These are phyloP conservation scores for Cisticola juncidis DNA, from an alignment of 2,113 vertebrate species.

Conservation along the genomic window DNA sequence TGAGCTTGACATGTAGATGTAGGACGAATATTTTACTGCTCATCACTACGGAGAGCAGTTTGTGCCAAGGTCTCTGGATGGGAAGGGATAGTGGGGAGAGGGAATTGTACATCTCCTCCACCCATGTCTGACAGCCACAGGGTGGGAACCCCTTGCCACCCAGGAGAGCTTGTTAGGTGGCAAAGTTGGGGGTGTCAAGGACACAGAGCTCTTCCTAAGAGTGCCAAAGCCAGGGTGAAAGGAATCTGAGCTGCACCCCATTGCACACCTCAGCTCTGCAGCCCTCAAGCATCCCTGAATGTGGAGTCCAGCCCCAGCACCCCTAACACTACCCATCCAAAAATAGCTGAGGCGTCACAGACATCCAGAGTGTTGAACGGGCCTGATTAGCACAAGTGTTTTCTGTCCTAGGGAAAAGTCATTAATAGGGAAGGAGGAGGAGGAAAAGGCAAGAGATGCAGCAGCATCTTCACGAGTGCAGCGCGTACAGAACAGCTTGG, in stretches of 20 bases:
- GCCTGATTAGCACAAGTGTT: background rate
- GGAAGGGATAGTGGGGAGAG: background rate
- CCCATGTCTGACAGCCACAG: background rate
- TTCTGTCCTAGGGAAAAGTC: background rate
- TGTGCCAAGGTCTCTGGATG: background rate
- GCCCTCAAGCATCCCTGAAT: background rate
- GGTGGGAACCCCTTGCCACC: background rate
- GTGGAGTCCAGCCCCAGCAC: background rate
- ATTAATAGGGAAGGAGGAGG: background rate
- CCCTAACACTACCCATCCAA: background rate
- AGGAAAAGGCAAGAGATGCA: slow-evolving; percentile 14
- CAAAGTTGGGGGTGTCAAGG: slow-evolving; percentile 16
- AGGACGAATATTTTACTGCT: background rate
- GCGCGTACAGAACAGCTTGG: background rate
- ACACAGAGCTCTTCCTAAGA: slow-evolving; percentile 19
- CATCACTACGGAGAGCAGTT: background rate
- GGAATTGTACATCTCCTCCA: background rate
- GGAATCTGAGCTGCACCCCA: background rate
- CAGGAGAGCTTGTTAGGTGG: slow-evolving; percentile 22
- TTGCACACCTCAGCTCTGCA: background rate
- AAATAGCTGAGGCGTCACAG: background rate
- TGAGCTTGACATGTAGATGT: background rate
- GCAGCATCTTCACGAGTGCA: background rate
- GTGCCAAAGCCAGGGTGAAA: slow-evolving; percentile 28
- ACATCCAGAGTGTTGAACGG: background rate